Evolutionary conservation across 2,888 invertebrate genomes (phyloP), one percentile per base, ranked within the genome.

Genomic region (Nematopogon swammerdamellus): DNA sequence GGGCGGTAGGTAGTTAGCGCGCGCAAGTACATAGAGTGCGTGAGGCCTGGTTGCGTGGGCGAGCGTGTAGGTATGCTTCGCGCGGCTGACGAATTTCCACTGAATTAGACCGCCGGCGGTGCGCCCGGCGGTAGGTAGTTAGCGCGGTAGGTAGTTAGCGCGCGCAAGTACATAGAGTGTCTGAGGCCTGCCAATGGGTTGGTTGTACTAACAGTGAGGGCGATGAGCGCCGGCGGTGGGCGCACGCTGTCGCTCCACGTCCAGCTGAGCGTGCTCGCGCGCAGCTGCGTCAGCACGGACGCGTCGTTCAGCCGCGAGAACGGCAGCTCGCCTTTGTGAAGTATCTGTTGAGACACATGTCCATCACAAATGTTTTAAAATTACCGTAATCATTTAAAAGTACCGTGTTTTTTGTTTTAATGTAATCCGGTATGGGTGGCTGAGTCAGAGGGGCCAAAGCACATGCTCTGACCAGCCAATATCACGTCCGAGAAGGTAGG

Each of bases 241-340:
- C 88, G 87, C 59, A 86, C 84, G 0, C 82, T 70, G 49, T 80
- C 81, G 52, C 89, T 88, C 11, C 84, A 68, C 55, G 80, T 82
- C 90, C 91, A 90, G 54, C 85, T 82, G 43, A 91, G 70, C 1
- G 84, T 74, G 49, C 85, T 85, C 8, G 75, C 72, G 65, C 87
- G 87, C 17, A 90, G 68, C 51, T 85, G 79, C 47, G 80, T 72
- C 44, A 89, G 55, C 14, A 94, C 86, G 0, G 88, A 86, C 52
- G 88, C 90, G 63, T 94, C 92, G 57, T 87, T 87, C 56, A 88
- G 68, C 58, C 88, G 88, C 14, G 85, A 83, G 62, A 80, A 80
- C 0, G 80, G 80, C 18, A 79, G 58, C 56, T 80, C 80, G 0
- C 73, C 79, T 61, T 79, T 79, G 10, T 76, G 75, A 58, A 75